These are phyloP conservation scores for Beris chalybata DNA, from an alignment of 2,888 invertebrate species.

Conservation along the genomic window DNA sequence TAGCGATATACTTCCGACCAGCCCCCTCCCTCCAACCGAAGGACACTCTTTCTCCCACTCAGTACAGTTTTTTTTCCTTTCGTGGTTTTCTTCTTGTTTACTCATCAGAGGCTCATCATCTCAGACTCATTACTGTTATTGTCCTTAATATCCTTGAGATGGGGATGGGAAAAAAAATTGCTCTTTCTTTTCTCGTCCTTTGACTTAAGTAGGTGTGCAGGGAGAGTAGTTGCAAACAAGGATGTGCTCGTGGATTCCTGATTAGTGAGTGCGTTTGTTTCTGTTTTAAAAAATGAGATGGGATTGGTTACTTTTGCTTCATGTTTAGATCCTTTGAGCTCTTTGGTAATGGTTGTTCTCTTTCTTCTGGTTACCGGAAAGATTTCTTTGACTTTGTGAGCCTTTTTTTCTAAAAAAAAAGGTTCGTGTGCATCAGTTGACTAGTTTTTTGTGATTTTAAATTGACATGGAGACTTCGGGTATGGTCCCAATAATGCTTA, in stretches of 20 bases:
- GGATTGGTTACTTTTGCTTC: constrained; percentile 1
- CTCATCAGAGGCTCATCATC: constrained; percentile 32
- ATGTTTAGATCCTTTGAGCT: no score
- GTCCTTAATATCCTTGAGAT: constrained; percentile 26
- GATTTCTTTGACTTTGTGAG: no score
- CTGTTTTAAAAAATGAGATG: constrained; percentile 11
- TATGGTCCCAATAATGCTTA: no score
- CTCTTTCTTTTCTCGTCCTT: constrained; percentile 6
- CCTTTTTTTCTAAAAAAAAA: no score
- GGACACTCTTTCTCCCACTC: background rate
- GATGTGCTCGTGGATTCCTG: background rate
- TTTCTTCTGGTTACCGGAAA: no score
- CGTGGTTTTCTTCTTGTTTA: constrained; percentile 22
- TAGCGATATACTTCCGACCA: constrained; percentile 22
- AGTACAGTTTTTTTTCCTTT: background rate
- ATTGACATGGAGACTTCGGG: no score
- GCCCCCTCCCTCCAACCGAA: background rate
- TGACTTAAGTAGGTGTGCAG: background rate
- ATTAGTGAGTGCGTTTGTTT: constrained; percentile 26
- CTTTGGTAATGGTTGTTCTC: no score
- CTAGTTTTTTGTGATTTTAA: no score
- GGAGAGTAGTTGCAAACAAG: background rate
- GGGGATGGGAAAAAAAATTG: constrained; percentile 4
- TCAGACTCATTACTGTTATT: constrained; percentile 31
- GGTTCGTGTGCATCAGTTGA: no score